These are phyloP conservation scores for Lottia gigantea DNA, from an alignment of 2,888 invertebrate genomes.

Conservation along the genomic window DNA sequence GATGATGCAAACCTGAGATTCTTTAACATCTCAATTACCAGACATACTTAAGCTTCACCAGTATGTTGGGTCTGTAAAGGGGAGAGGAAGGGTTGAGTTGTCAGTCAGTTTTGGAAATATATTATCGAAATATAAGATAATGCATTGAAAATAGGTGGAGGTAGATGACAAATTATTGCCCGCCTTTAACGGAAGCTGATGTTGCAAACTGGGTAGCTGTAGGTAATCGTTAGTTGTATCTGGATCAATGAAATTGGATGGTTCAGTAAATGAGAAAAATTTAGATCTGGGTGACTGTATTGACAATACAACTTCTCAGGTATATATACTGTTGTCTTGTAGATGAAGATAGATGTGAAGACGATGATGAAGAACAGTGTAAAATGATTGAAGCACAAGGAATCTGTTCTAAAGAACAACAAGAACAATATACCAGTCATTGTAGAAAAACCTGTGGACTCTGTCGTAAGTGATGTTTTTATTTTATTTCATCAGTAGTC, in stretches of 20 bases:
- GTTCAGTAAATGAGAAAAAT: too few relatives aligned
- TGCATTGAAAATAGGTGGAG: conserved; percentile 40
- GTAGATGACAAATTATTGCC: conserved; percentile 20
- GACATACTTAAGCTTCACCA: too few relatives aligned
- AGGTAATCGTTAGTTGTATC: too few relatives aligned
- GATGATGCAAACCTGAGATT: too few relatives aligned
- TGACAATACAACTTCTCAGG: background rate
- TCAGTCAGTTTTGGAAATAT: too few relatives aligned
- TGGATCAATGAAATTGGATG: too few relatives aligned
- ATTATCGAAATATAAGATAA: conserved; percentile 42
- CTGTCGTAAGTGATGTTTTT: conserved; percentile 49
- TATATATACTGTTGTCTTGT: background rate
- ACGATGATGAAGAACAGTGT: conserved; percentile 41
- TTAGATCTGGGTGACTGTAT: too few relatives aligned
- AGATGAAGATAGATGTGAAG: conserved; percentile 33
- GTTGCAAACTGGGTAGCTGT: too few relatives aligned
- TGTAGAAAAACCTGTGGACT: conserved; percentile 54
- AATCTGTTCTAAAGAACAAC: conserved; percentile 29
- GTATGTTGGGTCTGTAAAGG: too few relatives aligned
- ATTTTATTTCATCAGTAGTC: background rate
- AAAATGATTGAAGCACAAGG: conserved; percentile 44
- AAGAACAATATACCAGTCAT: conserved; percentile 30
- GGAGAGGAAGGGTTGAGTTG: too few relatives aligned
- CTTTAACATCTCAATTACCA: too few relatives aligned
- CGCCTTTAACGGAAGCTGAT: too few relatives aligned